Conservation (phyloP, 2,113 vertebrate genomes). For the Neofelis nebulosa region DNA sequence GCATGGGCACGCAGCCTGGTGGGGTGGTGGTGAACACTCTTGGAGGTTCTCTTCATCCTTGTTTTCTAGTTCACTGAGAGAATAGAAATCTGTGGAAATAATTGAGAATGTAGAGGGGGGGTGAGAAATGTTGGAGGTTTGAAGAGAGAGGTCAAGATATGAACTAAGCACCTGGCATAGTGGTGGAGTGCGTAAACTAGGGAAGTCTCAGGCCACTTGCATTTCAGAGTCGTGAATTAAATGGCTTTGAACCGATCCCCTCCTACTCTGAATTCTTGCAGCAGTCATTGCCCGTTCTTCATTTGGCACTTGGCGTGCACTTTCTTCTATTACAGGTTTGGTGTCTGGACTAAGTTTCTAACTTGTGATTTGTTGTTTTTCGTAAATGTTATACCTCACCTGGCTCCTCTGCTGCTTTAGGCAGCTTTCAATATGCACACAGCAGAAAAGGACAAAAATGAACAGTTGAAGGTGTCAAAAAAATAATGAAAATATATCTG, state of each 20-base stretch:
- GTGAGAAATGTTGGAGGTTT: not conserved
- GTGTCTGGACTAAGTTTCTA: not conserved
- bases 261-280: not conserved
- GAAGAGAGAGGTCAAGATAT: not conserved
- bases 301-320: not conserved
- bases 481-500: not conserved
- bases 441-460: not conserved
- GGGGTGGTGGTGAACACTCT: not conserved
- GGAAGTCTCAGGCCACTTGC: not conserved
- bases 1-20: accelerated
- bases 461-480: not conserved
- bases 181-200: not conserved
- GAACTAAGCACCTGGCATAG: not conserved
- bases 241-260: not conserved
- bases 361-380: not conserved
- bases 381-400: not conserved
- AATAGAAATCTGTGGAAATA: not conserved
- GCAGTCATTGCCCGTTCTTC: not conserved
- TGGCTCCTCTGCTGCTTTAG: not conserved
- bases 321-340: not conserved
- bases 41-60: not conserved
- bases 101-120: not conserved
- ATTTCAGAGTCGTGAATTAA: not conserved
- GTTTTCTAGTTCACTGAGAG: not conserved
- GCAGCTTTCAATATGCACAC: not conserved